These are phyloP conservation scores for Acropora yongei DNA, from an alignment of 64 coral and sea anemone genomes.

Conservation along the genomic window DNA sequence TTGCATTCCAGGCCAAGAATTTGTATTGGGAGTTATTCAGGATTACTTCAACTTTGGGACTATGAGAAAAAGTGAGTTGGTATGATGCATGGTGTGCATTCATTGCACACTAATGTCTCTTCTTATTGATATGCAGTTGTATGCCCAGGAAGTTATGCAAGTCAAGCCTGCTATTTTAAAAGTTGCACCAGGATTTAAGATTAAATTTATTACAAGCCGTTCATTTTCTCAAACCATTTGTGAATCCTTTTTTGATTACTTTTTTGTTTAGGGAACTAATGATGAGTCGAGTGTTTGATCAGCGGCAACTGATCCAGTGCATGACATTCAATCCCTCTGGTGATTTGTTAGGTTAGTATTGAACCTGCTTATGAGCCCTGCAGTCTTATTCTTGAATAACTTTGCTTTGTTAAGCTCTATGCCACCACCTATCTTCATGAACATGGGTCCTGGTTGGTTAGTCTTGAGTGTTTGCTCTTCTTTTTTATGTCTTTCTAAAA, in stretches of 20 bases:
- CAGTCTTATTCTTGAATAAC: no score
- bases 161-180: no score
- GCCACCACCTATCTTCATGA: no score
- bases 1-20: slow-evolving; percentile 73
- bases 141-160: no score
- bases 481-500: neutral
- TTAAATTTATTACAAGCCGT: no score
- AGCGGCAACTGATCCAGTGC: slow-evolving; percentile 85
- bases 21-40: slow-evolving; percentile 91
- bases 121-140: no score
- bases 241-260: neutral
- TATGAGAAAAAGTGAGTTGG: slow-evolving; percentile 89
- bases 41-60: slow-evolving; percentile 91
- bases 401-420: no score
- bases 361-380: neutral
- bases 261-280: slow-evolving; percentile 67
- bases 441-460: neutral
- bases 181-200: no score
- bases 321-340: slow-evolving; percentile 86
- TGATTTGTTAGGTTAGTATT: slow-evolving; percentile 80
- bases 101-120: neutral
- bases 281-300: slow-evolving; percentile 83
- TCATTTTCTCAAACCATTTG: no score
- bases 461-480: neutral
- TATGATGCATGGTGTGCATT: neutral